phyloP scores from a whole-genome alignment of 2,797 vertebrate species.

The Atherinosoma microstoma region DNA sequence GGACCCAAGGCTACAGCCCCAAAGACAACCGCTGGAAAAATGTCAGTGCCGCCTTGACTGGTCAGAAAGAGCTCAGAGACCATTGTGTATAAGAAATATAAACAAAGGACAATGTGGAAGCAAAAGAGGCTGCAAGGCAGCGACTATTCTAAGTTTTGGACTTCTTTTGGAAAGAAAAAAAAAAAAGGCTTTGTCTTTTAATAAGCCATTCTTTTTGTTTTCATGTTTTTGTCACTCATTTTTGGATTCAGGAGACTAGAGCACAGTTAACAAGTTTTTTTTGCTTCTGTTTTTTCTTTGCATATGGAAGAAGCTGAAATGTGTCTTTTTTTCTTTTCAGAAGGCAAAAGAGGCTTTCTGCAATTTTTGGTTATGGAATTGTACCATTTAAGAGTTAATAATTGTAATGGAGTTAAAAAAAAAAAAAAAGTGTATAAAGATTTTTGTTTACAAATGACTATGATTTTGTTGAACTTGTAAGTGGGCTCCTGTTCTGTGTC shows the following conservation, averaged over 20 bases:
- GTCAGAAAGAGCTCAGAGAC: constrained; percentile 89
- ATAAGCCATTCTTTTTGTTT: constrained; percentile 71
- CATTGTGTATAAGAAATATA: constrained; percentile 83
- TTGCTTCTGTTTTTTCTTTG: constrained; percentile 72
- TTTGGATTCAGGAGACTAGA: constrained; percentile 62
- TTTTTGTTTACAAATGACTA: constrained; percentile 79
- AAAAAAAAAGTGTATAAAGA: constrained; percentile 70
- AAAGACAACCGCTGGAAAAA: constrained; percentile 96
- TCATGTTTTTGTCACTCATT: constrained; percentile 68
- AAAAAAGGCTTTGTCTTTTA: constrained; percentile 72
- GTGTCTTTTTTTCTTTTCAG: constrained; percentile 65
- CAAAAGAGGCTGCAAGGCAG: constrained; percentile 61
- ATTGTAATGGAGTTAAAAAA: constrained; percentile 43
- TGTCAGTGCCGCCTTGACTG: constrained; percentile 80
- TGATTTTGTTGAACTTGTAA: constrained; percentile 72
- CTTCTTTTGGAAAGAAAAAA: constrained; percentile 63
- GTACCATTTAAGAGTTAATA: constrained; percentile 65
- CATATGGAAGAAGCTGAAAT: constrained; percentile 76
- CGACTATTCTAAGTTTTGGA: constrained; percentile 61
- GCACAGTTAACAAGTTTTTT: constrained; percentile 63
- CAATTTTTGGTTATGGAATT: constrained; percentile 67
- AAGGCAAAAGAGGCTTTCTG: constrained; percentile 65
- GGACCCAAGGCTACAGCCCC: constrained; percentile 87
- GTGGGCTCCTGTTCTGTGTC: constrained; percentile 65
- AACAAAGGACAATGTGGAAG: constrained; percentile 54